These are phyloP conservation scores for Junco hyemalis DNA, from an alignment of 2,113 vertebrate species.

Conservation along the genomic window DNA sequence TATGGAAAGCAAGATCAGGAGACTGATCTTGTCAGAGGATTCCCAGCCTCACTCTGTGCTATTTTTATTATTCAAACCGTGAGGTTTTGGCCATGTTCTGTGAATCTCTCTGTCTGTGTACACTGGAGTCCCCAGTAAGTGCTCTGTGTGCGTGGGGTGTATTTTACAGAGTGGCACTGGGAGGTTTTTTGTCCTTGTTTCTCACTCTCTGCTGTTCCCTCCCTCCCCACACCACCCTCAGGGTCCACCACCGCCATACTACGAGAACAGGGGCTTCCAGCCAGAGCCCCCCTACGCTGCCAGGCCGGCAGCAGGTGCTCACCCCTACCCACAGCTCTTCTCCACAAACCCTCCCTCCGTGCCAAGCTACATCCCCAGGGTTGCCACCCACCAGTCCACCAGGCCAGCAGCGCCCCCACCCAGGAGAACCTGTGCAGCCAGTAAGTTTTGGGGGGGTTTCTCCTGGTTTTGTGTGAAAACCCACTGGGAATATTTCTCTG, in stretches of 20 bases:
- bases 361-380: constrained; percentile 61
- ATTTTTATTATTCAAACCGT: background rate
- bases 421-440: background rate
- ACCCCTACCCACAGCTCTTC: background rate
- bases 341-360: background rate
- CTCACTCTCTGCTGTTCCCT: background rate
- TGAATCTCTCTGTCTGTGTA: background rate
- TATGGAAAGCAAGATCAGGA: background rate
- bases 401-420: background rate
- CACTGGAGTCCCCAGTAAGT: background rate
- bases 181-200: background rate
- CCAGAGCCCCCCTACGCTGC: constrained; percentile 13
- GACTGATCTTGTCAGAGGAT: background rate
- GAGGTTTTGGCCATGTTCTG: background rate
- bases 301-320: background rate
- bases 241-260: constrained; percentile 53
- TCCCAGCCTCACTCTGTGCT: background rate
- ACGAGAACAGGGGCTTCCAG: constrained; percentile 77
- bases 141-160: fast-evolving
- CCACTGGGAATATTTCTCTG: too few relatives aligned
- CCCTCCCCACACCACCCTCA: background rate
- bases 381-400: constrained; percentile 17
- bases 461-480: background rate
- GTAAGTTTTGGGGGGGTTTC: constrained; percentile 46
- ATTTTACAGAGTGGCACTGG: background rate